Evolutionary conservation across 1,140 invertebrate species (phyloP), one percentile per base, ranked within the genome.

Genomic region (Drosophila mayri): DNA sequence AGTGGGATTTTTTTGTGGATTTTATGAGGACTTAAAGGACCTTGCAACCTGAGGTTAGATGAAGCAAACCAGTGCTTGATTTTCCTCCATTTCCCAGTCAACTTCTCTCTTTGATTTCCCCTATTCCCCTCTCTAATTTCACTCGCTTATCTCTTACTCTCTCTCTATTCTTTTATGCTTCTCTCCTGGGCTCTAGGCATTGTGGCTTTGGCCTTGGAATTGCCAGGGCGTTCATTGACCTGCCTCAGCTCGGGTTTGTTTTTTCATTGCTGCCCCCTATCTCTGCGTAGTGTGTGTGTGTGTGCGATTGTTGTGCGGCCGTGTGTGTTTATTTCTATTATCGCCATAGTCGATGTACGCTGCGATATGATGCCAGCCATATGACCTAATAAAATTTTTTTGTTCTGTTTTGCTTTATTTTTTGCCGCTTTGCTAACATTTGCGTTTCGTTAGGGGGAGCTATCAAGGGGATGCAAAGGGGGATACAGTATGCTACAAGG

Each of bases 191-290:
- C 63, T 81, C 74, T 90, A 74, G 80, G 65, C 86, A 76, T 46
- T 68, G 47, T 90, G 85, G 85, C 86, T 90, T 82, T 90, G 86
- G 86, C 86, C 86, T 90, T 90, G 86, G 86, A 90, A 86, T 80
- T 49, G 86, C 68, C 76, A 72, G 40, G 79, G 64, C 86, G 86
- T 90, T 90, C 86, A 90, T 90, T 90, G 86, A 90, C 86, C 86
- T 71, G 81, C 66, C 63, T 64, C 52, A 65, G 71, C 58, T 72
- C 60, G 64, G 63, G 79, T 75, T 61, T 57, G 72, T 81, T 82
- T 78, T 82, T 78, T 81, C 79, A 54, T 59, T 70, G 71, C 83
- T 62, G 73, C 71, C 81, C 63, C 68, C 77, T 88, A 79, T 79
- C 75, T 75, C 50, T 22, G 28, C 25, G 28, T 16, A 8, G n/a